Evolutionary conservation across 2,113 vertebrate species (phyloP), one percentile per base, ranked within the genome.

Genomic region (Delphinus delphis): DNA sequence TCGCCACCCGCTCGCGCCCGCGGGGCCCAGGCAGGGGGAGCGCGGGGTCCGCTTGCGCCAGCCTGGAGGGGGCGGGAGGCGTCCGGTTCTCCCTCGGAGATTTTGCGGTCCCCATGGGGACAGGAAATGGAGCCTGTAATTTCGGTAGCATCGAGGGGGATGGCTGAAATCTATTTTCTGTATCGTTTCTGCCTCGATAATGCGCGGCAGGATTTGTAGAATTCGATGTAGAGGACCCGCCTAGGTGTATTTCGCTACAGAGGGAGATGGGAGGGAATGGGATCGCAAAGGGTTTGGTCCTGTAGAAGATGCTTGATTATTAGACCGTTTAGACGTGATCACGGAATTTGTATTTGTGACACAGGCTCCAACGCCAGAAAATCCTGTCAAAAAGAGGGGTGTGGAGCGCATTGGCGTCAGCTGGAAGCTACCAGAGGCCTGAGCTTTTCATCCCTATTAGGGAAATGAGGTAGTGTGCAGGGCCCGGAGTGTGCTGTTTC

Each of bases 401-500:
- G 98, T 98, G 98, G 97, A 98, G 93, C 70, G 91, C 85, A 25
- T 38, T 97, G 98, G 98, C 98, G 97, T 98, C 98, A 97, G 98
- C 97, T 73, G 90, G 98, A 95, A 98, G 96, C 98, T 97, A 80
- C 97, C 95, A 62, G 97, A 98, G 98, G 97, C 98, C 95, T 60
- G 96, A 90, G 97, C 79, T 95, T 98, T 98, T 97, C 98, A 97
- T 97, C 97, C 98, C 98, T 98, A 98, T 98, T 98, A 98, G 98
- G 98, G 98, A 98, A 98, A 95, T 98, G 93, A 96, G 97, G 97
- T 89, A 26, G 73, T 79, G 88, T 31, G 82, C 90, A 13, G 90
- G 93, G 88, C 94, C 70, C 74, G 11, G 5, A 96, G 94, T 63
- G 92, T 58, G 94, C 67, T 38, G 58, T 95, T 88, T 95, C 74